Base-by-base conservation (phyloP, 2,888 invertebrate genomes). In the Dermolepida albohirtum region DNA sequence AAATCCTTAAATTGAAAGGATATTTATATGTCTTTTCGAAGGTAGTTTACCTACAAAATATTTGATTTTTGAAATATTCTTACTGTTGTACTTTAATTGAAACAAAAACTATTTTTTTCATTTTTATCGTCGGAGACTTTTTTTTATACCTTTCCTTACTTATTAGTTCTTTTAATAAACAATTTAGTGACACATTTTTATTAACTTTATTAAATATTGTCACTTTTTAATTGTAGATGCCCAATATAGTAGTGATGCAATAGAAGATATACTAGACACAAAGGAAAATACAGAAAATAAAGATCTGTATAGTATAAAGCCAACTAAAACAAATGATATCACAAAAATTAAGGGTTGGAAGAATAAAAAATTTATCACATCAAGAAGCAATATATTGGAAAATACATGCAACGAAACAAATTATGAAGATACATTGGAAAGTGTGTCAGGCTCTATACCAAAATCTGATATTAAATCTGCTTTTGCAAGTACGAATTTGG, bases 261-360 rank as follows among this genome's bases (percentile, higher is more conserved):
- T 12, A 16, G 14, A 47, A 62, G 34, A 34, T 5, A 8, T 10
- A 10, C 5, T 44, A 47, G 11, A 12, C n/a, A 27, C 1, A 10
- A 16, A 12, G 16, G 34, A 47, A 47, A 22, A 27, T 43, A 0
- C 7, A 43, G 70, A 68, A 63, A 64, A 72, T 43, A 68, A 69
- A 50, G 66, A 70, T 16, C 16, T 52, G n/a, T 59, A 67, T 7
- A 50, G 62, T 22, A 78, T 79, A 41, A 76, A 71, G 70, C 76
- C 78, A 16, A 80, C 76, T 1, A 83, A 83, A 77, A 83, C 83
- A 2, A 77, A 75, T 10, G 82, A 83, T 72, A 78, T 81, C 22
- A 81, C 77, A 12, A 82, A 82, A 75, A 82, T 82, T 55, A 83
- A 83, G 74, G 83, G 83, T 0, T 80, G 82, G 82, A 74, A 75